phyloP scores from a whole-genome alignment of 2,888 invertebrate species.

The Dione vanillae region DNA sequence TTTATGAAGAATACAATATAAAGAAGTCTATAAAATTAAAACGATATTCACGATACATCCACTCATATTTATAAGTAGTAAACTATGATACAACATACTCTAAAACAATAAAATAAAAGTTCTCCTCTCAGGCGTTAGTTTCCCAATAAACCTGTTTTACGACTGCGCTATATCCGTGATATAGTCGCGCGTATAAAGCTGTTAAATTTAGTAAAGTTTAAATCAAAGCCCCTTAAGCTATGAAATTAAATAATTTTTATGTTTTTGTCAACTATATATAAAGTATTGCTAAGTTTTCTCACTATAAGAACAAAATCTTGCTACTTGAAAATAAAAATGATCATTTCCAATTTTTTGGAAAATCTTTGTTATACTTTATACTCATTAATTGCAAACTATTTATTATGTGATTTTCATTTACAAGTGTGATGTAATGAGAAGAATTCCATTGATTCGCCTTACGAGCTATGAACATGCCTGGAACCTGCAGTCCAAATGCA shows the following conservation, averaged over 20 bases:
- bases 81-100: constrained; percentile 11
- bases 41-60: not conserved
- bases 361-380: no score
- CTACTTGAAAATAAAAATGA: no score
- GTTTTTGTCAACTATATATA: not conserved
- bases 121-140: constrained; percentile 17
- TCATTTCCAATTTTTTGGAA: no score
- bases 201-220: no score
- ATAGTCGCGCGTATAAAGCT: constrained; percentile 10
- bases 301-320: no score
- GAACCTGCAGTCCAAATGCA: no score
- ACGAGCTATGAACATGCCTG: no score
- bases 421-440: no score
- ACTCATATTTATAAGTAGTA: constrained; percentile 9
- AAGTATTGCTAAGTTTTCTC: no score
- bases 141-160: constrained; percentile 29
- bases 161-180: not conserved
- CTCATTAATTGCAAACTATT: no score
- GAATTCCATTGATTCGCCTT: no score
- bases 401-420: no score
- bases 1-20: not conserved
- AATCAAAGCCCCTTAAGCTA: constrained; percentile 14
- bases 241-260: not conserved
- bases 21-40: not conserved
- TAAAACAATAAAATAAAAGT: constrained; percentile 22